Conservation (phyloP, 2,113 vertebrate genomes). For the Sprattus sprattus region DNA sequence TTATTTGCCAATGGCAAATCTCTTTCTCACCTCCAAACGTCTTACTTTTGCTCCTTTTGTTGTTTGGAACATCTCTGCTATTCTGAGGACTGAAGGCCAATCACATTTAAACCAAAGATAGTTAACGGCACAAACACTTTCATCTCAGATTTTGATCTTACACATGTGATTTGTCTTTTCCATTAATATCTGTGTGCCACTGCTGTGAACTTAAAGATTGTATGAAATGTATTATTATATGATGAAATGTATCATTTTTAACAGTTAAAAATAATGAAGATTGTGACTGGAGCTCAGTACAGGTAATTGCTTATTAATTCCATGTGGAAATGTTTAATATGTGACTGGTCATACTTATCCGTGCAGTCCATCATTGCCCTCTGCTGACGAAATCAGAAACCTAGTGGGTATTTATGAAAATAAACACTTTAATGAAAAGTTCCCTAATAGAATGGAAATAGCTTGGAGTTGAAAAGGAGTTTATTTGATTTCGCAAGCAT, state of each 20-base stretch:
- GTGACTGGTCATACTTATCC: not conserved
- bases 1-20: slow-evolving; percentile 1
- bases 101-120: no score
- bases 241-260: no score
- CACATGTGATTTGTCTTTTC: no score
- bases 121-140: no score
- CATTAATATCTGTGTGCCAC: no score
- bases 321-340: not conserved
- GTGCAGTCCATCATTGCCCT: slow-evolving; percentile 58
- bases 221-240: no score
- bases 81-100: not conserved
- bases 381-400: slow-evolving; percentile 47
- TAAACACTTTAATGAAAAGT: not conserved
- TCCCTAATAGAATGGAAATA: not conserved
- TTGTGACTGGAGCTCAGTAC: no score
- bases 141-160: no score
- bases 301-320: not conserved
- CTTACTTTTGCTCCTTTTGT: not conserved
- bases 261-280: no score
- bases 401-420: not conserved
- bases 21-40: not conserved
- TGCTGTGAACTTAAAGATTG: no score
- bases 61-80: not conserved
- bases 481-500: not conserved
- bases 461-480: not conserved